Percentiles rank a stretch among this genome's conserved stretches.
phyloP scores from a whole-genome alignment of 2,888 invertebrate species.

The Ophion costatus region DNA sequence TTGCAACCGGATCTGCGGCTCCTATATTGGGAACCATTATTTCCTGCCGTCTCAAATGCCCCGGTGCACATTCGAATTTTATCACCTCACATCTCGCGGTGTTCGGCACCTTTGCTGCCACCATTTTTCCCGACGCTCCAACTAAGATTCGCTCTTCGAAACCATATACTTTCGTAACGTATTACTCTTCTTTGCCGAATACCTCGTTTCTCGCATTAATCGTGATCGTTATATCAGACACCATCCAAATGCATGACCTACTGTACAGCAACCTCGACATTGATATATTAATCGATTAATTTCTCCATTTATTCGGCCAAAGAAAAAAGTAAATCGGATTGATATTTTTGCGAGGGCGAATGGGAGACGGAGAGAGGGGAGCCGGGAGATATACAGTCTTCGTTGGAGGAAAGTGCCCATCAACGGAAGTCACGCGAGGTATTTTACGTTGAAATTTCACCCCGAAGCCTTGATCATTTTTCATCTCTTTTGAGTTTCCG shows the following conservation, averaged over 20 bases:
- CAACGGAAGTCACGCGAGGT: no score
- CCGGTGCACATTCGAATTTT: constrained; percentile 57
- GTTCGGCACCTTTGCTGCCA: constrained; percentile 22
- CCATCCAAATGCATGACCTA: constrained; percentile 26
- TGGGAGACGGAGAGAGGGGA: no score
- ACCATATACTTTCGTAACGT: constrained; percentile 18
- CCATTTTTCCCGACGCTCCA: neutral
- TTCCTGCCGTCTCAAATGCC: constrained; percentile 40
- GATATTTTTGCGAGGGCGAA: neutral
- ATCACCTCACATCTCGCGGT: constrained; percentile 48
- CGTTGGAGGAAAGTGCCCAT: no score
- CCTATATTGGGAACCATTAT: constrained; percentile 50
- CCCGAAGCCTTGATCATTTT: no score
- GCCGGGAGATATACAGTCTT: no score
- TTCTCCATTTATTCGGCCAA: neutral
- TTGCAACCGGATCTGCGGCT: constrained; percentile 19
- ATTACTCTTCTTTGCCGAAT: neutral
- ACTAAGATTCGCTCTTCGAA: constrained; percentile 6
- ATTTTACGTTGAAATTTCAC: no score
- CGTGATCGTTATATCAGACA: constrained; percentile 18
- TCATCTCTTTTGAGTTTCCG: no score
- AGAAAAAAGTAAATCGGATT: neutral
- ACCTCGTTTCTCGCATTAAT: constrained; percentile 26
- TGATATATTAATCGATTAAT: constrained; percentile 1
- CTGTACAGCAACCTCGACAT: constrained; percentile 14